phyloP scores from a whole-genome alignment of 2,797 vertebrate species.

The Enteromius afrohamiltoni region DNA sequence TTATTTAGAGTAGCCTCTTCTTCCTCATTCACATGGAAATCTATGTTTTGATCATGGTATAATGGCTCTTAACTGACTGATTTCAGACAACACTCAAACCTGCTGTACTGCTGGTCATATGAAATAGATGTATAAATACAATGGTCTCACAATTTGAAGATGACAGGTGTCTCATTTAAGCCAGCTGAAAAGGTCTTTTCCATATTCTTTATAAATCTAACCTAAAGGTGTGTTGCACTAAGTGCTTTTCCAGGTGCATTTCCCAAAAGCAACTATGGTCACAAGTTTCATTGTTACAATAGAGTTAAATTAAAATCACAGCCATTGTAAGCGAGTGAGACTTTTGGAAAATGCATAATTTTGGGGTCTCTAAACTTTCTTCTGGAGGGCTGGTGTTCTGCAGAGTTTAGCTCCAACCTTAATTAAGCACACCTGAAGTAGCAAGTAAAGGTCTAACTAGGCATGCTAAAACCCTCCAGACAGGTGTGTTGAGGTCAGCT shows the following conservation, averaged over 20 bases:
- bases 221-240: background rate
- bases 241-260: background rate
- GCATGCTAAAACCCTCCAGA: background rate
- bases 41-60: slow-evolving; percentile 37
- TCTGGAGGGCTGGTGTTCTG: background rate
- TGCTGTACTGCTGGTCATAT: background rate
- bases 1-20: slow-evolving; percentile 24
- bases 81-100: background rate
- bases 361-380: background rate
- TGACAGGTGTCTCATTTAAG: slow-evolving; percentile 16
- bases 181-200: background rate
- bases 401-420: background rate
- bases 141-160: background rate
- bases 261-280: background rate
- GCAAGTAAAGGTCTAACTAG: background rate
- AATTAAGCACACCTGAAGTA: background rate
- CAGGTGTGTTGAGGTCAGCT: background rate
- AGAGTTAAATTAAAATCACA: background rate
- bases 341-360: background rate
- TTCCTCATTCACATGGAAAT: slow-evolving; percentile 36
- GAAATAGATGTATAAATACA: slow-evolving; percentile 19
- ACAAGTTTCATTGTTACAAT: background rate
- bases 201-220: background rate
- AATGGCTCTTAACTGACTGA: slow-evolving; percentile 8
- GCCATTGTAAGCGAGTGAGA: background rate